Percentiles rank a stretch among this genome's conserved stretches.
Evolutionary conservation across 2,113 vertebrate species (phyloP).

Genomic region (Myiagra hebetior): DNA sequence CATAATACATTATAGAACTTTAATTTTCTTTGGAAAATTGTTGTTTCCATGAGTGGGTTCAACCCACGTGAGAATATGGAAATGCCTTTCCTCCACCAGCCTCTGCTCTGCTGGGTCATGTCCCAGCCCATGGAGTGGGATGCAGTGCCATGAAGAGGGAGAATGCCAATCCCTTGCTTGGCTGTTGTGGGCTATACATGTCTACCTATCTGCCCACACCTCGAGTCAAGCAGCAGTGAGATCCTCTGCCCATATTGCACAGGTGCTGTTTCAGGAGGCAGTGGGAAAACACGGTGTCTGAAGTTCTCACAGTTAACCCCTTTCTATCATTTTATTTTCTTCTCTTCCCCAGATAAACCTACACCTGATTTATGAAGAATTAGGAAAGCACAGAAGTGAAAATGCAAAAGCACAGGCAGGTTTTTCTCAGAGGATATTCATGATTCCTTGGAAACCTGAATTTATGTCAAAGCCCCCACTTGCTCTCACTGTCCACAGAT

Average conservation of each 20-base stretch:
- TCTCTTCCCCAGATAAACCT: background rate
- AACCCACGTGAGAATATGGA: background rate
- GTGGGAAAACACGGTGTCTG: background rate
- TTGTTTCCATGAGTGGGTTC: background rate
- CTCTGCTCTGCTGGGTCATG: background rate
- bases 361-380: background rate
- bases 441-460: background rate
- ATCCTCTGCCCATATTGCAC: background rate
- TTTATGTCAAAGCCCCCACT: background rate
- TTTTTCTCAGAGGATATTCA: background rate
- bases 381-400: background rate
- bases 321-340: background rate
- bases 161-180: background rate
- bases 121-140: background rate
- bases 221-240: background rate
- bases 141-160: background rate
- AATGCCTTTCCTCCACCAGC: background rate
- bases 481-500: background rate
- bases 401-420: background rate
- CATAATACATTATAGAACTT: background rate
- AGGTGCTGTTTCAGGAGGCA: background rate
- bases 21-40: background rate
- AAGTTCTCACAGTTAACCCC: background rate
- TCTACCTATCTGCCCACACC: background rate
- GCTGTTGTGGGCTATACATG: background rate